Conservation (phyloP, 2,888 invertebrate genomes). For the Eubasilissa splendida region DNA sequence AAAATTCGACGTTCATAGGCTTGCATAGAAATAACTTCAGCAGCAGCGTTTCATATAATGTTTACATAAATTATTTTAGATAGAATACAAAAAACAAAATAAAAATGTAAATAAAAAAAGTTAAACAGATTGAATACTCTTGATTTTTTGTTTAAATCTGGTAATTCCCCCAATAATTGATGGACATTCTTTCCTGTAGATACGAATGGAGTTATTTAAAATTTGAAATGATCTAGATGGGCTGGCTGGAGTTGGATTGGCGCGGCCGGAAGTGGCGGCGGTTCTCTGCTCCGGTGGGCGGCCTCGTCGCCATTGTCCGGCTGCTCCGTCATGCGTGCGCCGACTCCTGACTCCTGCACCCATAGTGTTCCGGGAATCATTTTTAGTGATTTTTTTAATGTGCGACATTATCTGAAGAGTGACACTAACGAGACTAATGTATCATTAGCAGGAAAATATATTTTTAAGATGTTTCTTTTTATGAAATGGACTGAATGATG, state of each 20-base stretch:
- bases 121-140: too few species aligned
- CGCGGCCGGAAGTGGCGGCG: slow-evolving; percentile 51
- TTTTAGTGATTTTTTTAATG: not conserved
- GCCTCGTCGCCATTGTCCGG: slow-evolving; percentile 45
- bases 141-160: not conserved
- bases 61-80: too few species aligned
- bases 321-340: slow-evolving; percentile 28
- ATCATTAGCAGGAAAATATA: too few species aligned
- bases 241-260: slow-evolving; percentile 31
- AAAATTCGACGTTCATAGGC: too few species aligned
- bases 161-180: not conserved
- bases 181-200: not conserved
- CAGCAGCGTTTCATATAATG: too few species aligned
- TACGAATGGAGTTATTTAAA: slow-evolving; percentile 14
- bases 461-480: too few species aligned
- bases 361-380: slow-evolving; percentile 21
- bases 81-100: too few species aligned
- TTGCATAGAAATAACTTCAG: too few species aligned
- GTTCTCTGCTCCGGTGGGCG: slow-evolving; percentile 52
- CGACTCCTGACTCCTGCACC: slow-evolving; percentile 26
- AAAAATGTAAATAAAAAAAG: too few species aligned
- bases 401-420: not conserved
- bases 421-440: not conserved
- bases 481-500: too few species aligned
- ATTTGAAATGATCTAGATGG: slow-evolving; percentile 14